Base-by-base conservation (phyloP, 1,140 invertebrate genomes). In the Dendroctonus valens region DNA sequence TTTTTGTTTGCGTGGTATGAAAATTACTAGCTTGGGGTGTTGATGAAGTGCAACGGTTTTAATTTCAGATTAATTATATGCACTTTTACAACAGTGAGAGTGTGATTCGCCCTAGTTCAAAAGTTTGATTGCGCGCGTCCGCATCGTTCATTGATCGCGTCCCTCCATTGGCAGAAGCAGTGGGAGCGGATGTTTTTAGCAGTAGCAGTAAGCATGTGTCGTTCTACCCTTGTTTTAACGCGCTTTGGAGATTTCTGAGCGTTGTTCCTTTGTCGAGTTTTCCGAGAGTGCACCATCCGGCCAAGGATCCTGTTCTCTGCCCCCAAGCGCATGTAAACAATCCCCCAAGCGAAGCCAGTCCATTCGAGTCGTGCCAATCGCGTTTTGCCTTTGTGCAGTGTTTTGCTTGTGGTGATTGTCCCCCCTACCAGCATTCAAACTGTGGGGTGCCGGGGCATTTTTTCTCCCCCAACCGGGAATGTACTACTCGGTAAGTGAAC, bases 401-500 rank as follows among this genome's bases (percentile, higher is more conserved):
- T 67, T 70, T 72, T 71, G 73, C 70, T 38, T 41, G 69, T 73
- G 73, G 67, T 60, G 70, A 68, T 63, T 67, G 73, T 75, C 73
- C 67, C 66, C n/a, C 46, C 84, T 85, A 89, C 14, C 87, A 89
- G 87, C 89, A 86, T 86, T 88, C 91, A 93, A 92, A 87, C 91
- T 93, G 91, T 93, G 91, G 91, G 90, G 91, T 84, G 90, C 91
- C 84, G 91, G 91, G 83, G 89, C 90, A 82, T 93, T 91, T 85
- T 91, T 92, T 83, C 89, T 93, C 87, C 89, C 91, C 87, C 89
- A 90, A 81, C 91, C 92, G 87, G 91, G 91, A 86, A 91, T 93
- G 87, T 93, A 92, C 84, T 93, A 92, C 86, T 91, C 90, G 87
- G 91, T 93, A 86, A 92, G 90, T 89, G 26, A 26, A 26, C 26